Base-by-base conservation (phyloP, 2,113 vertebrate genomes). In the Strix uralensis region DNA sequence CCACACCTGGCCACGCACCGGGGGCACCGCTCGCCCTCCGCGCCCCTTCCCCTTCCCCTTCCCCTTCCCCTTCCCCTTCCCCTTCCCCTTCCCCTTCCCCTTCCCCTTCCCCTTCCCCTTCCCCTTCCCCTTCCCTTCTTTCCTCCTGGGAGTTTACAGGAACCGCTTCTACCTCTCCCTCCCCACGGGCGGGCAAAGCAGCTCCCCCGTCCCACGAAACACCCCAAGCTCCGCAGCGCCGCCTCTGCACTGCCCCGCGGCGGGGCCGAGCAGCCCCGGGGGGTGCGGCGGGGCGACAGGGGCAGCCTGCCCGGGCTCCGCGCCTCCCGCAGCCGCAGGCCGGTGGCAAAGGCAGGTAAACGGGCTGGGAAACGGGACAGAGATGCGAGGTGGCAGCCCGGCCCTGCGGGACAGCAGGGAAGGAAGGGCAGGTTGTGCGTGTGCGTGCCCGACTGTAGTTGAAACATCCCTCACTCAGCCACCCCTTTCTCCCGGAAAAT, bases 321-420 rank as follows among this genome's bases (percentile, higher is more conserved):
- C 21, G 10, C 9, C 20, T 20, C 13, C 29, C 22, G 27, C 73
- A 20, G 63, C 89, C n/a, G 9, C 52, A 6, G 70, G 26, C 40
- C 30, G 11, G 25, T 10, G 58, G 3, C 4, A 34, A 49, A 5
- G 9, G 46, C 67, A 47, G 69, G 72, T 77, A 78, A 15, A 47
- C 46, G 46, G 3, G 1, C 52, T 13, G 77, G 42, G 16, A 34
- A n/a, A 1, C 0, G 47, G 55, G 29, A 12, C 3, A 14, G 57
- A 61, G 58, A 1, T 9, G 34, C 0, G 19, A 13, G 15, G 14
- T 2, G 13, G 10, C 58, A 47, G 23, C 75, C n/a, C 17, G 20
- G 27, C 46, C 27, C 46, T 54, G 51, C 10, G 30, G 38, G 32
- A 11, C 5, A 21, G 2, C 73, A 18, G 51, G 44, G 44, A 18